A percentile compares a stretch with the other conserved stretches of the same genome.
These are phyloP conservation scores for Aporrectodea caliginosa DNA, from an alignment of 1,140 invertebrate species.

Conservation along the genomic window DNA sequence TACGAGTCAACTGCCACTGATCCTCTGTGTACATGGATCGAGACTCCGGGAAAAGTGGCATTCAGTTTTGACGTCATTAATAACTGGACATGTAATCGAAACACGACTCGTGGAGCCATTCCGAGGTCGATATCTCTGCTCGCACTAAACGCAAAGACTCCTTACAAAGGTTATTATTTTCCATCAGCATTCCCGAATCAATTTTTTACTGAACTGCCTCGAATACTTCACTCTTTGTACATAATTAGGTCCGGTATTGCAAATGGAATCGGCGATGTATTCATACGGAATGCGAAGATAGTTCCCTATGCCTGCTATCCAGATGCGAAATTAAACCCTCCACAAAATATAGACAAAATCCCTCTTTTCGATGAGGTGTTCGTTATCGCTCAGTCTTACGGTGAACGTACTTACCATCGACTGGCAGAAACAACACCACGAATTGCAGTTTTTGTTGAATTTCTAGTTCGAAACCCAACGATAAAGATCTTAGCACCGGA, in stretches of 20 bases:
- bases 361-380: constrained; percentile 14
- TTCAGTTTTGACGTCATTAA: background rate
- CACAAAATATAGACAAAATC: background rate
- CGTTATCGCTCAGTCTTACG: constrained; percentile 23
- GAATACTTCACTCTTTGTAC: background rate
- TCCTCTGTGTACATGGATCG: background rate
- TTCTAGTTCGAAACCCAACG: constrained; percentile 5
- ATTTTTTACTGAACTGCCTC: background rate
- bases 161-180: background rate
- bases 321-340: background rate
- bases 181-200: background rate
- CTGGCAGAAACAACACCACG: constrained; percentile 23
- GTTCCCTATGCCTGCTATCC: background rate
- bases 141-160: background rate
- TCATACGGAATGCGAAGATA: background rate
- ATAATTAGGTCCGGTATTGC: background rate
- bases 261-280: background rate
- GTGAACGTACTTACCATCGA: constrained; percentile 4
- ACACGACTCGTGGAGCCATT: background rate
- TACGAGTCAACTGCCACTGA: background rate
- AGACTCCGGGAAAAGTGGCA: background rate
- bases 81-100: background rate
- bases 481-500: constrained; percentile 14
- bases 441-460: constrained; percentile 11
- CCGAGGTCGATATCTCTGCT: background rate